Evolutionary conservation across 2,113 vertebrate genomes (phyloP).

Genomic region (Tauraco erythrolophus): DNA sequence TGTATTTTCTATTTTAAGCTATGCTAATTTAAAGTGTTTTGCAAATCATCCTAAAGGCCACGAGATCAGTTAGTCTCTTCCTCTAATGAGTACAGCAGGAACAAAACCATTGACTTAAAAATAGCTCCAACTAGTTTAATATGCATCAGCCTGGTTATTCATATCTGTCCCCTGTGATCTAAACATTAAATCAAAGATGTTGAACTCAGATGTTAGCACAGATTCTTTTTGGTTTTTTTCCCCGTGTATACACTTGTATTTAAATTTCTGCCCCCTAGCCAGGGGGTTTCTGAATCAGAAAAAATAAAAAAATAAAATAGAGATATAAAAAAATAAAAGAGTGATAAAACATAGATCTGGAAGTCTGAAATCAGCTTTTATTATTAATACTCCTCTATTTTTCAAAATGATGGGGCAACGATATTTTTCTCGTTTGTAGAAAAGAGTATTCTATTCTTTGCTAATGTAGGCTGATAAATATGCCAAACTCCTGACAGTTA

Average conservation of each 20-base stretch:
- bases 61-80: slow-evolving; percentile 52
- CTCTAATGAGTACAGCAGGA: slow-evolving; percentile 56
- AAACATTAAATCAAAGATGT: slow-evolving; percentile 45
- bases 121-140: slow-evolving; percentile 49
- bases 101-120: slow-evolving; percentile 59
- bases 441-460: slow-evolving; percentile 35
- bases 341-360: background rate
- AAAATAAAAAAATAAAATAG: too few relatives aligned
- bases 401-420: background rate
- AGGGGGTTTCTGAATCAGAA: background rate
- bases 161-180: slow-evolving; percentile 43
- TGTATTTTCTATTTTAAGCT: slow-evolving; percentile 42
- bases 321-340: background rate
- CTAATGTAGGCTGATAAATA: slow-evolving; percentile 47
- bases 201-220: slow-evolving; percentile 21
- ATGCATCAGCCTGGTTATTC: slow-evolving; percentile 58
- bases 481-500: background rate
- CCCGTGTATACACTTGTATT: background rate
- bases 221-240: slow-evolving; percentile 20
- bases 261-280: background rate
- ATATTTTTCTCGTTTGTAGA: slow-evolving; percentile 9
- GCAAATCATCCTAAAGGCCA: slow-evolving; percentile 47
- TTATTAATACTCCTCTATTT: slow-evolving; percentile 19
- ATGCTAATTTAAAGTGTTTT: slow-evolving; percentile 51
- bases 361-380: background rate